phyloP scores from a whole-genome alignment of 1,140 invertebrate species.

The Dryas iulia region DNA sequence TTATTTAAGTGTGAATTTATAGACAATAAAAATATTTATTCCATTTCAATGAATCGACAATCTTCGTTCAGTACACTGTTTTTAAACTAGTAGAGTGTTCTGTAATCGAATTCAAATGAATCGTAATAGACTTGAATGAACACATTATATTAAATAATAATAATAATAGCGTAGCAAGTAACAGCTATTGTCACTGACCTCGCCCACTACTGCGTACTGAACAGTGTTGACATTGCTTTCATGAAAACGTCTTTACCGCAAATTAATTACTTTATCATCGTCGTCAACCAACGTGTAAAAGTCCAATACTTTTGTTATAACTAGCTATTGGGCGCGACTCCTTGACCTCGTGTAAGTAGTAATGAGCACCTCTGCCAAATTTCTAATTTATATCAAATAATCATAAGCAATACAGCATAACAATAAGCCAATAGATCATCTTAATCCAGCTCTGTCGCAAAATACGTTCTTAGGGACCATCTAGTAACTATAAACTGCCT shows the following conservation, averaged over 20 bases:
- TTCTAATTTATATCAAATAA: too few relatives aligned
- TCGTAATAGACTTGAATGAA: not conserved
- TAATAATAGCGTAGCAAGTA: not conserved
- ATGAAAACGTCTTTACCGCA: not conserved
- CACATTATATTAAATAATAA: not conserved
- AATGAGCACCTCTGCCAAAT: too few relatives aligned
- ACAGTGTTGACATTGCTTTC: conserved; percentile 2
- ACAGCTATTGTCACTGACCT: not conserved
- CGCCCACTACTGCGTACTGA: not conserved
- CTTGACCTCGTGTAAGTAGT: too few relatives aligned
- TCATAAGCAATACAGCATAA: too few relatives aligned
- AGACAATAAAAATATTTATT: not conserved
- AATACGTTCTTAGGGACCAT: too few relatives aligned
- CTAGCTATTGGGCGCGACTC: not conserved
- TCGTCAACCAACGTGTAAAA: not conserved
- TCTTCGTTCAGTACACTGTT: too few relatives aligned
- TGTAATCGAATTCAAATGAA: too few relatives aligned
- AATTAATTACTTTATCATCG: not conserved
- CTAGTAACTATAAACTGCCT: too few relatives aligned
- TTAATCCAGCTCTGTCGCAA: too few relatives aligned
- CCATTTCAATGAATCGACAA: not conserved
- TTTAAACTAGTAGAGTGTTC: not conserved
- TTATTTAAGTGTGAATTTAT: too few relatives aligned
- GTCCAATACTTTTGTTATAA: not conserved
- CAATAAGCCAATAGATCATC: too few relatives aligned